Evolutionary conservation across 2,797 vertebrate genomes (phyloP), one percentile per base, ranked within the genome.

Genomic region (Heteromormyrus szaboi): DNA sequence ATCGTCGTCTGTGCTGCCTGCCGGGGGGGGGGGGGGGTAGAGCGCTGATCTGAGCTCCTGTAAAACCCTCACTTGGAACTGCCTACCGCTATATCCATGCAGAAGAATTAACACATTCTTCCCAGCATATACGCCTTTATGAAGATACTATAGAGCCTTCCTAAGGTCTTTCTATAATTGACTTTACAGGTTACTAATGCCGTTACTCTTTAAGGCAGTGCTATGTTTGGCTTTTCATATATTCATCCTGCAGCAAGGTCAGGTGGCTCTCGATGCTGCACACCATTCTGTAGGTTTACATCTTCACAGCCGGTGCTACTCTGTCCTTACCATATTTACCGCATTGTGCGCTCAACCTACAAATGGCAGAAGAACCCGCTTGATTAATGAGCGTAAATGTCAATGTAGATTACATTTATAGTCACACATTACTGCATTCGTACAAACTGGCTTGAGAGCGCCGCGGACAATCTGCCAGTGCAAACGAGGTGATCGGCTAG

Each of bases 1-100:
- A 92, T 99, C 97, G 91, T 99, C 99, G 88, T 99, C 98, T 0
- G 97, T 99, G 94, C 99, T 99, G 93, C 98, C 99, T 98, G 95
- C 89, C 3, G 65, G 76, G 86, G 41, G 7, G 79, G 14, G 14
- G 11, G 12, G 41, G n/a, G 33, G 2, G 46, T 9, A 7, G 37
- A 44, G 8, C 12, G 5, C 33, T 44, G 76, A 46, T 2, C 3
- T 25, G 12, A 6, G 6, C 12, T 4, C 51, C 37, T 79, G 37
- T n/a, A 2, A 14, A 44, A 44, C 14, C 4, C 72, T 79, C 2
- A 5, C 37, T 19, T 17, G 33, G 3, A 76, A 37, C 33, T 76
- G 12, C 68, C 68, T 1, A 76, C 3, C 19, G 37, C 68, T 3
- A 41, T 7, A 76, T 19, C 11, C 68, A 37, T 4, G 33, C 11